A percentile compares a stretch with the other conserved stretches of the same genome.
phyloP scores from a whole-genome alignment of 2,888 invertebrate species.

The Silvanus unidentatus region DNA sequence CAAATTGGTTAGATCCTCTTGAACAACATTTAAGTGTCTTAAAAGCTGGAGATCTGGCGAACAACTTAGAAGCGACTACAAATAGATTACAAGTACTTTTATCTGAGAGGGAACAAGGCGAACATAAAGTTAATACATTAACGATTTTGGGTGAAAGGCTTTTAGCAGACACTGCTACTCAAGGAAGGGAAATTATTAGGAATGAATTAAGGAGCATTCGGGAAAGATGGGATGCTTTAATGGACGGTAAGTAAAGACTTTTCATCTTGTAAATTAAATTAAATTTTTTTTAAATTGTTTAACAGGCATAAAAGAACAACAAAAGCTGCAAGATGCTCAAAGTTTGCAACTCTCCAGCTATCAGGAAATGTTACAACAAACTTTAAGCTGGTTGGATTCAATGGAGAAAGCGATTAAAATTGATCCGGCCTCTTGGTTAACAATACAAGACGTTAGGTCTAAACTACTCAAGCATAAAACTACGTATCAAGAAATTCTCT shows the following conservation, averaged over 20 bases:
- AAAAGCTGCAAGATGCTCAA: slow-evolving; percentile 79
- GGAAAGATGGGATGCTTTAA: slow-evolving; percentile 82
- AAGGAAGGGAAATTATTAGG: slow-evolving; percentile 84
- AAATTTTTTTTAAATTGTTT: not conserved
- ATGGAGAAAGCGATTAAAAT: slow-evolving; percentile 75
- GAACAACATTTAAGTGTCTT: slow-evolving; percentile 64
- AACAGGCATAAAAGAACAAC: slow-evolving; percentile 64
- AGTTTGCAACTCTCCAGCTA: slow-evolving; percentile 78
- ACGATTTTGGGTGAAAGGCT: slow-evolving; percentile 79
- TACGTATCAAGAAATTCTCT: slow-evolving; percentile 79
- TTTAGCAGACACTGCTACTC: slow-evolving; percentile 87
- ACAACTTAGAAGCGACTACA: slow-evolving; percentile 58
- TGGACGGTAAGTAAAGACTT: slow-evolving; percentile 53
- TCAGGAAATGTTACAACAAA: slow-evolving; percentile 78
- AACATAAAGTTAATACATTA: slow-evolving; percentile 68
- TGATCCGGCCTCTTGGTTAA: slow-evolving; percentile 65
- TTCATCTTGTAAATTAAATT: not conserved
- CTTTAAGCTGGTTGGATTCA: slow-evolving; percentile 77
- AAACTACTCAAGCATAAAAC: slow-evolving; percentile 82
- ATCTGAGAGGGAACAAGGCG: slow-evolving; percentile 78
- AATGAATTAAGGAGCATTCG: slow-evolving; percentile 73
- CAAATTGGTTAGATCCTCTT: slow-evolving; percentile 70
- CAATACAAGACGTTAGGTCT: slow-evolving; percentile 78
- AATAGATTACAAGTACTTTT: slow-evolving; percentile 66
- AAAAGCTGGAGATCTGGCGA: slow-evolving; percentile 56